Conservation (phyloP, 2,888 invertebrate species). For the Protonemura montana region DNA sequence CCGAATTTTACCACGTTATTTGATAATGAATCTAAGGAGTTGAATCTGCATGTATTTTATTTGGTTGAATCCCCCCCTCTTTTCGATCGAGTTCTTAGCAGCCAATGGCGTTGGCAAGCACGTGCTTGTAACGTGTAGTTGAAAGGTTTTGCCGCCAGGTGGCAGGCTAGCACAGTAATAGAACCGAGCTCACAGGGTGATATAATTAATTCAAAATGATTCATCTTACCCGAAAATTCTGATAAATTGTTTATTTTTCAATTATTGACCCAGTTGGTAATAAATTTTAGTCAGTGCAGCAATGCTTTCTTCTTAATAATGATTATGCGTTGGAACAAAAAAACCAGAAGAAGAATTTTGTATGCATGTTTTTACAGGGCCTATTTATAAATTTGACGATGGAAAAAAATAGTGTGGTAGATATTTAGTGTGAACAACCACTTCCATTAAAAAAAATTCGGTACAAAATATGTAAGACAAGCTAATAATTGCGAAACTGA, state of each 20-base stretch:
- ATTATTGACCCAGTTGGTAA: background rate
- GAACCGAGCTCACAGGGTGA: background rate
- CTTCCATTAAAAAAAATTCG: background rate
- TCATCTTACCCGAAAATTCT: background rate
- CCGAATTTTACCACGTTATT: too few relatives aligned
- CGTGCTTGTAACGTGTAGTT: background rate
- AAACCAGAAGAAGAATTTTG: background rate
- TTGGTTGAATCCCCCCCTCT: slow-evolving; percentile 35
- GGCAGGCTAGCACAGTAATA: slow-evolving; percentile 44
- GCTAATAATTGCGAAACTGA: background rate
- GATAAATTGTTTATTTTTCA: background rate
- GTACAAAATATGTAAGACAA: background rate
- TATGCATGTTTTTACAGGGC: background rate
- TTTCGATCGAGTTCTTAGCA: slow-evolving; percentile 15
- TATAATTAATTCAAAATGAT: background rate
- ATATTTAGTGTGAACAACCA: too few relatives aligned
- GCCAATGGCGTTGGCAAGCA: slow-evolving; percentile 19
- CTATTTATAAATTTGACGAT: background rate
- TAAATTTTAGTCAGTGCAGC: background rate
- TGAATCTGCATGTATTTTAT: background rate
- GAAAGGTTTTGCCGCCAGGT: slow-evolving; percentile 44
- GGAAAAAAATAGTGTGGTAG: background rate
- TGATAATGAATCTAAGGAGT: background rate
- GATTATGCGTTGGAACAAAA: background rate
- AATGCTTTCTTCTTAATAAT: background rate